Evolutionary conservation across 2,113 vertebrate species (phyloP).

Genomic region (Corapipo altera): DNA sequence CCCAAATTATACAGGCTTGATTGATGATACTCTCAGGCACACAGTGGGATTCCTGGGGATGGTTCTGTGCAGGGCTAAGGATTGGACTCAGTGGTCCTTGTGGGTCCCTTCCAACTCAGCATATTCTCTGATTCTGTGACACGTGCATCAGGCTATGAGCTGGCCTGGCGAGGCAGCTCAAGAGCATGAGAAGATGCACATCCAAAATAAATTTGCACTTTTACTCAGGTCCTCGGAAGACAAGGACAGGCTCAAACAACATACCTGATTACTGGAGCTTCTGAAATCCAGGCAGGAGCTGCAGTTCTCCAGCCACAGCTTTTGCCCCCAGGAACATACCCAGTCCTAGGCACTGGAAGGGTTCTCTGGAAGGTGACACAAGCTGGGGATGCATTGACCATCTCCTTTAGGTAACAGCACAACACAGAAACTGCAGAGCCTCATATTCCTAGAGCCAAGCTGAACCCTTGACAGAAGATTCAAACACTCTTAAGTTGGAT

Average conservation of each 20-base stretch:
- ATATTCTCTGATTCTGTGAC: background rate
- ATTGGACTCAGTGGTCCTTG: background rate
- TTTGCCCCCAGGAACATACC: background rate
- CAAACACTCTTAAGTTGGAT: background rate
- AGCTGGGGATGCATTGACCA: fast-evolving
- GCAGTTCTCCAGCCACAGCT: background rate
- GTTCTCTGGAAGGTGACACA: background rate
- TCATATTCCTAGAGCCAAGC: background rate
- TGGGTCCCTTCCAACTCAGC: background rate
- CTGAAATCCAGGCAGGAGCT: background rate
- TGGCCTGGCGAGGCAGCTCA: background rate
- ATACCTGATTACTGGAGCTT: background rate
- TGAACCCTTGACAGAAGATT: background rate
- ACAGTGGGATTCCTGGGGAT: background rate
- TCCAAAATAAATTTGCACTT: background rate
- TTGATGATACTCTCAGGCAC: background rate
- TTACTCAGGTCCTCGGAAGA: background rate
- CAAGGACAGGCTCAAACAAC: background rate
- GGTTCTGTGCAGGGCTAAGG: background rate
- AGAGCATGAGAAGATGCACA: background rate
- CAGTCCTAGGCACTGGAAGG: background rate
- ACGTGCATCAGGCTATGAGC: background rate
- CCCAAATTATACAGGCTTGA: background rate
- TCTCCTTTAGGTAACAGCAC: background rate
- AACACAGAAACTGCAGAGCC: background rate